These are phyloP conservation scores for Halictus ligatus DNA, from an alignment of 2,888 invertebrate genomes.

Conservation along the genomic window DNA sequence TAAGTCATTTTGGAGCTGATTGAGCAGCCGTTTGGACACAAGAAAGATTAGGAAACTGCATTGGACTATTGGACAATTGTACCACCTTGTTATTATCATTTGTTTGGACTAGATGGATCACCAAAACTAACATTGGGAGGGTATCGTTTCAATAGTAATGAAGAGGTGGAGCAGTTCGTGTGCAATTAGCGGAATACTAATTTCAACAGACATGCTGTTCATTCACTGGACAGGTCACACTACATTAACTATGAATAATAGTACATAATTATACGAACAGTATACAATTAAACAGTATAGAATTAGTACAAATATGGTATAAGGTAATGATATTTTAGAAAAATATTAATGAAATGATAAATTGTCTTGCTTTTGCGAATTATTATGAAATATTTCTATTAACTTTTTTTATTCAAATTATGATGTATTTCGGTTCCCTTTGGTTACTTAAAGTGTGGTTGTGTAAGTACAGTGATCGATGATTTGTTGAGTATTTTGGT, in stretches of 20 bases:
- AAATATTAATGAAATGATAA: neutral
- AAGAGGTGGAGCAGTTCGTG: slow-evolving; percentile 4
- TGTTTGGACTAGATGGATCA: neutral
- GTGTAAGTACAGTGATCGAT: neutral
- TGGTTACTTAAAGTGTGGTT: neutral
- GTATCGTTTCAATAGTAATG: neutral
- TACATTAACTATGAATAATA: neutral
- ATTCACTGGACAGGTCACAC: neutral
- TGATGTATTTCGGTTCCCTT: neutral
- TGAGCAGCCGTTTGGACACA: neutral
- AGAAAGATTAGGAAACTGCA: too few species aligned
- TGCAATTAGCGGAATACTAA: neutral
- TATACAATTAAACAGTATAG: neutral
- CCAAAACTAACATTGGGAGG: neutral
- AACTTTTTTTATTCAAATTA: neutral
- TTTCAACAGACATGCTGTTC: neutral
- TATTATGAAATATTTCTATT: neutral
- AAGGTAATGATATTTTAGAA: too few species aligned
- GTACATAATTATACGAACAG: neutral
- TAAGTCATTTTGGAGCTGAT: too few species aligned
- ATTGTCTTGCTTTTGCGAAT: neutral
- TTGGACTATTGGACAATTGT: too few species aligned
- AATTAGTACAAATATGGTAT: too few species aligned
- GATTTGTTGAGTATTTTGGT: neutral
- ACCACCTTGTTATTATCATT: neutral